Evolutionary conservation across 2,113 vertebrate species (phyloP).

Genomic region (Australoheros scitulus): DNA sequence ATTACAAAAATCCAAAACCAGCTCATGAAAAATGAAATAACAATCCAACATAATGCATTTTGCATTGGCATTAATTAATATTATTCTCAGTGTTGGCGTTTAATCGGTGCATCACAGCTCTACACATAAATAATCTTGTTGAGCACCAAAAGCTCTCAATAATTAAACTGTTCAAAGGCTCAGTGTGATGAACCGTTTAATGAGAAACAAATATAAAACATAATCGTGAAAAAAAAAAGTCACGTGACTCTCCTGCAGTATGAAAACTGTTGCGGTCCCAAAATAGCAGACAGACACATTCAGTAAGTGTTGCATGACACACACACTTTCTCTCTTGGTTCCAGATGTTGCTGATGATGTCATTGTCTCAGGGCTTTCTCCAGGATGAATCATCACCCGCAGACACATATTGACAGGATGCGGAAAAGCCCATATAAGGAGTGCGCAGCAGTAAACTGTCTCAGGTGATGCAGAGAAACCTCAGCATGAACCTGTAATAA

Average conservation of each 20-base stretch:
- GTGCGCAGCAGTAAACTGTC: neutral
- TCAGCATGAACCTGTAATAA: neutral
- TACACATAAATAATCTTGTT: too few species aligned
- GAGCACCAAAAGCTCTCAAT: too few species aligned
- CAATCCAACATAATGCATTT: neutral
- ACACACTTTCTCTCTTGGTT: slow-evolving; percentile 16
- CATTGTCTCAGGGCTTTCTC: slow-evolving; percentile 48
- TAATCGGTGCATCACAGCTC: too few species aligned
- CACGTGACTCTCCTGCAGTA: neutral
- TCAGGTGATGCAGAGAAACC: neutral
- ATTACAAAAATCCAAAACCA: too few species aligned
- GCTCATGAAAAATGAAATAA: neutral
- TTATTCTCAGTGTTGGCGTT: too few species aligned
- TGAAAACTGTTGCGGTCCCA: neutral
- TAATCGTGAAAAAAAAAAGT: too few species aligned
- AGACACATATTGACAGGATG: neutral
- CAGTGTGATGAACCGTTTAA: neutral
- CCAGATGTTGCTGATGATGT: slow-evolving; percentile 49
- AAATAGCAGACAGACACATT: neutral
- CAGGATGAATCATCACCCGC: slow-evolving; percentile 2
- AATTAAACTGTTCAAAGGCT: too few species aligned
- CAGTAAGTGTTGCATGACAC: neutral
- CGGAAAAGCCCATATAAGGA: slow-evolving; percentile 20
- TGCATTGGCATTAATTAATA: too few species aligned
- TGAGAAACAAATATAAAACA: neutral